Evolutionary conservation across 1,140 invertebrate species (phyloP).

Genomic region (Saxidomus purpurata): DNA sequence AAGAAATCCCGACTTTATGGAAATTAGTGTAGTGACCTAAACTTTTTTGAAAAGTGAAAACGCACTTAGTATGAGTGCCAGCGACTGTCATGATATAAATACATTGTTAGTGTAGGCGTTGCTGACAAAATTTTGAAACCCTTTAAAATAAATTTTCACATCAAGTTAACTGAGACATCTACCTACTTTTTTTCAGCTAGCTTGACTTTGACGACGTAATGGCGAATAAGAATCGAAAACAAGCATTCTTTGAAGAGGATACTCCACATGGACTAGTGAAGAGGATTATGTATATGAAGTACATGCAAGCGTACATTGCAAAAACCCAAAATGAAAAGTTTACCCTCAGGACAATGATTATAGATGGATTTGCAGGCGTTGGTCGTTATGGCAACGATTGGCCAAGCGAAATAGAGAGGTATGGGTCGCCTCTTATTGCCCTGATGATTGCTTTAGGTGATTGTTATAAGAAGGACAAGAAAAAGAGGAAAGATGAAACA

Average conservation of each 20-base stretch:
- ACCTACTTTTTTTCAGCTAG: no score
- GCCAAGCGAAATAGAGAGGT: not conserved
- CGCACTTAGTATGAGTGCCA: no score
- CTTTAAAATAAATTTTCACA: no score
- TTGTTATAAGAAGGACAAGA: not conserved
- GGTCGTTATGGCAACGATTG: constrained; percentile 27
- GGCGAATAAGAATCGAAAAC: not conserved
- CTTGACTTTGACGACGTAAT: no score
- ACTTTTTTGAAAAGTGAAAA: no score
- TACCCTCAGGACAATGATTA: not conserved
- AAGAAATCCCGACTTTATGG: no score
- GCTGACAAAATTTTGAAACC: no score
- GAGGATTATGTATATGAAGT: constrained; percentile 39
- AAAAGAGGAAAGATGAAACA: not conserved
- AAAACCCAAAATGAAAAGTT: not conserved
- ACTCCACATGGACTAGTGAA: constrained; percentile 15
- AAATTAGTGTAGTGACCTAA: no score
- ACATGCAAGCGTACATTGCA: constrained; percentile 46
- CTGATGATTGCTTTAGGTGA: not conserved
- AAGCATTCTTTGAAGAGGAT: constrained; percentile 10
- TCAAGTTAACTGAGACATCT: no score
- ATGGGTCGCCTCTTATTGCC: constrained; percentile 28
- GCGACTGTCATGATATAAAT: no score
- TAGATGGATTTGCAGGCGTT: constrained; percentile 21
- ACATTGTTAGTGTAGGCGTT: no score